Evolutionary conservation across 2,113 vertebrate genomes (phyloP), one percentile per base, ranked within the genome.

Genomic region (Hemiprocne comata): DNA sequence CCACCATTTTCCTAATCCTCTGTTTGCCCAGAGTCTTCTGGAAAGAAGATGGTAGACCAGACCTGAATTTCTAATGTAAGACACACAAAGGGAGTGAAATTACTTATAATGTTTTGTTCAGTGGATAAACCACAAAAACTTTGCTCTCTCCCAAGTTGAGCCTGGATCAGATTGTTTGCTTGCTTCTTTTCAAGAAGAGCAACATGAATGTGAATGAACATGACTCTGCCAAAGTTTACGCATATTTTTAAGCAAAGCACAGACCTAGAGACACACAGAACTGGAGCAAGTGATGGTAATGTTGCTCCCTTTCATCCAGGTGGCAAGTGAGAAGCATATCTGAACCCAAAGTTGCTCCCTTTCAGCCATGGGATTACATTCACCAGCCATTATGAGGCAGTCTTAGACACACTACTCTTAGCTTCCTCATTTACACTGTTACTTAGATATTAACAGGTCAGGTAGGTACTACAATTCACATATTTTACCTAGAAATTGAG

Each of bases 1-100:
- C 92, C 95, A 96, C 92, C 76, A 96, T 96, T 90, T 89, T 96
- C 84, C 87, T 96, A 96, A 96, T 93, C 80, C 76, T 94, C 72
- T 85, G 70, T 95, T 96, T 93, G 66, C 48, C 73, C 88, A 92
- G 90, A 94, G 54, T 92, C 77, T 96, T 89, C 88, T 96, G 90
- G 88, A 96, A 92, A 95, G 90, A 96, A 92, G 88, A 92, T 87
- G 86, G 86, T 76, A 90, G 88, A 78, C 48, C 79, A 96, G 88
- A 92, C 83, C 93, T 89, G 90, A 92, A 89, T 87, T 90, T 89
- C 72, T 95, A 90, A 93, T 73, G 70, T 51, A 90, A 94, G 94
- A 95, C 76, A 96, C 50, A 73, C 88, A 87, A 53, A 53, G 51
- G 11, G 55, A 51, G 74, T 79, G 75, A 90, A 93, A 94, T 89